These are phyloP conservation scores for Lates japonicus DNA, from an alignment of 2,797 vertebrate species.

Conservation along the genomic window DNA sequence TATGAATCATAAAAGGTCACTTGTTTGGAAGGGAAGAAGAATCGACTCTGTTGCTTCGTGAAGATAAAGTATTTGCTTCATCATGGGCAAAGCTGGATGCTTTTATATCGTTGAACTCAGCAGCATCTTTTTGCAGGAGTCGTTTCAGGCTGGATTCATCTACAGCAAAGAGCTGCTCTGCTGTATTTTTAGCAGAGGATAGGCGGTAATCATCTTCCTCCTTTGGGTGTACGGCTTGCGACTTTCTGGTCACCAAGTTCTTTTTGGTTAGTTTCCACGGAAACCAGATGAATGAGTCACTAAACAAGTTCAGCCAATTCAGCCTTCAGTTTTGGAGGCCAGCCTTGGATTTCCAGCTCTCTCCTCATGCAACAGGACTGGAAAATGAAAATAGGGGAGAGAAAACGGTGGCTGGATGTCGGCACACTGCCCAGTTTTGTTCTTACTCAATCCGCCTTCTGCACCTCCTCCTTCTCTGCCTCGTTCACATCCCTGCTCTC, in stretches of 20 bases:
- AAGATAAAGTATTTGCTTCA: neutral
- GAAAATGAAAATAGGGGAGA: slow-evolving; percentile 69
- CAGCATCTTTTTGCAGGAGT: neutral
- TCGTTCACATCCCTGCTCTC: slow-evolving; percentile 35
- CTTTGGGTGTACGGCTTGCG: slow-evolving; percentile 45
- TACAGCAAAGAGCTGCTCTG: neutral
- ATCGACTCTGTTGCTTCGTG: neutral
- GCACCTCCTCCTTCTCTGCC: slow-evolving; percentile 24
- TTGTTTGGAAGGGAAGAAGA: neutral
- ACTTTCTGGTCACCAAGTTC: slow-evolving; percentile 67
- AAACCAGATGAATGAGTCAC: slow-evolving; percentile 82
- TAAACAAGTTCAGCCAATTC: slow-evolving; percentile 57
- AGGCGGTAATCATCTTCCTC: slow-evolving; percentile 66
- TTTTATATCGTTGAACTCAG: slow-evolving; percentile 29
- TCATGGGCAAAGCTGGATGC: neutral
- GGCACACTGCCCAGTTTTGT: slow-evolving; percentile 60
- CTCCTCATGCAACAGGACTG: slow-evolving; percentile 37
- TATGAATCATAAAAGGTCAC: neutral
- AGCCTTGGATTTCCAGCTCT: slow-evolving; percentile 47
- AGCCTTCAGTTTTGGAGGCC: slow-evolving; percentile 48
- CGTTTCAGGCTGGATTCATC: slow-evolving; percentile 23
- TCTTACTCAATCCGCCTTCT: slow-evolving; percentile 65
- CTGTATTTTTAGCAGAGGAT: slow-evolving; percentile 72
- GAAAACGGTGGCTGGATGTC: slow-evolving; percentile 48
- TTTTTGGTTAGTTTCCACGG: slow-evolving; percentile 73